Evolutionary conservation across 2,797 vertebrate genomes (phyloP), one percentile per base, ranked within the genome.

Genomic region (Megalops cyprinoides): DNA sequence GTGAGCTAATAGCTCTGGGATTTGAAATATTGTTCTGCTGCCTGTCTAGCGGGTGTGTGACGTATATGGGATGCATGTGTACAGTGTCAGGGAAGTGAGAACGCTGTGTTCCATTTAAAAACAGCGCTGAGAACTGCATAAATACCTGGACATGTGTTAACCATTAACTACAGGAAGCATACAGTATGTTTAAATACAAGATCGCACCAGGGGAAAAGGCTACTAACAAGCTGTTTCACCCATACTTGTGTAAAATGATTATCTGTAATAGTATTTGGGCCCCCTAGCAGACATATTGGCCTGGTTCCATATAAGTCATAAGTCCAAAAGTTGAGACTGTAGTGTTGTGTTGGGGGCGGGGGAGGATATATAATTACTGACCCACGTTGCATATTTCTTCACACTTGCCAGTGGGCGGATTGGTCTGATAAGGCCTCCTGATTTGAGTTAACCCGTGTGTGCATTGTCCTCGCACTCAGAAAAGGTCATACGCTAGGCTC

Each of bases 81-180:
- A 42, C 65, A 42, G 37, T 42, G 65, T 31, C 65, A 7, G 65
- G 18, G 62, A 2, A 34, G 62, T 15, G 65, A 42, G 65, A 23
- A 42, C 65, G 34, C 9, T 15, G 65, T 69, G 65, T 69, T 69
- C 31, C 65, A 69, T 69, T 69, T n/a, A n/a, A 69, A 69, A 69
- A 39, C 65, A 7, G 58, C 1, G 34, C 65, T 65, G 28, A 37
- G 28, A 31, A 15, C 60, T 31, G 60, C 10, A 7, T 42, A 65
- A 69, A 12, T 20, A 23, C 65, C 20, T 20, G 65, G 20, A 69
- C 65, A 39, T n/a, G 6, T 69, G 34, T 42, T 69, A 69, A 69
- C 69, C 15, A 69, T 69, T 39, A 69, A 42, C 65, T 23, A 23
- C 65, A 39, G 65, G 37, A 42, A 69, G 37, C 6, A 37, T 42